These are phyloP conservation scores for Reticulitermes lucifugus DNA, from an alignment of 2,888 invertebrate species.

Conservation along the genomic window DNA sequence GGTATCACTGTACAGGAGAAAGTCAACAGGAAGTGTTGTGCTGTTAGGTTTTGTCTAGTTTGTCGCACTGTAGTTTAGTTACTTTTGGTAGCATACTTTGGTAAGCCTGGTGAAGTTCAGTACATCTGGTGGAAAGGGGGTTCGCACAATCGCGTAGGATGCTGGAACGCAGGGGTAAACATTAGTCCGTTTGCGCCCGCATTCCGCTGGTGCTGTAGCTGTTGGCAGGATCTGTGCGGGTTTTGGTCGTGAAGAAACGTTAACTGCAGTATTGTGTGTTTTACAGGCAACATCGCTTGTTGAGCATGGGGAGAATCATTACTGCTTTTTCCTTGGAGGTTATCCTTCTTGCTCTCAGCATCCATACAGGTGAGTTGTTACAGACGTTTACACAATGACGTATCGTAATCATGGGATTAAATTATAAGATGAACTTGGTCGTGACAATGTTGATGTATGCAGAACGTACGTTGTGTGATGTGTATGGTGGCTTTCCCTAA, in stretches of 20 bases:
- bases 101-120: background rate
- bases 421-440: no score
- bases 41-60: no score
- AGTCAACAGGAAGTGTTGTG: no score
- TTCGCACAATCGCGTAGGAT: background rate
- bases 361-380: background rate
- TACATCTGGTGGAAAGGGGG: background rate
- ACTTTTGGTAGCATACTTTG: background rate
- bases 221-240: background rate
- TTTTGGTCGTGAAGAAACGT: no score
- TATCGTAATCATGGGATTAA: no score
- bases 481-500: no score
- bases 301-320: background rate
- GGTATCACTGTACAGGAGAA: no score
- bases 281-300: background rate
- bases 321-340: background rate
- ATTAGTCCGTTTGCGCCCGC: background rate
- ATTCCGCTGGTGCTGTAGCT: background rate
- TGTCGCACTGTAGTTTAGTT: background rate
- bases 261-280: background rate
- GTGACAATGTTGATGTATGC: no score
- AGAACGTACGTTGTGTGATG: no score
- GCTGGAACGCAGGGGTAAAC: background rate
- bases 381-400: no score
- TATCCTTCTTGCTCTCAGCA: background rate